A percentile compares a stretch with the other conserved stretches of the same genome.
phyloP scores from a whole-genome alignment of 2,888 invertebrate genomes.

The Agrotis segetum region DNA sequence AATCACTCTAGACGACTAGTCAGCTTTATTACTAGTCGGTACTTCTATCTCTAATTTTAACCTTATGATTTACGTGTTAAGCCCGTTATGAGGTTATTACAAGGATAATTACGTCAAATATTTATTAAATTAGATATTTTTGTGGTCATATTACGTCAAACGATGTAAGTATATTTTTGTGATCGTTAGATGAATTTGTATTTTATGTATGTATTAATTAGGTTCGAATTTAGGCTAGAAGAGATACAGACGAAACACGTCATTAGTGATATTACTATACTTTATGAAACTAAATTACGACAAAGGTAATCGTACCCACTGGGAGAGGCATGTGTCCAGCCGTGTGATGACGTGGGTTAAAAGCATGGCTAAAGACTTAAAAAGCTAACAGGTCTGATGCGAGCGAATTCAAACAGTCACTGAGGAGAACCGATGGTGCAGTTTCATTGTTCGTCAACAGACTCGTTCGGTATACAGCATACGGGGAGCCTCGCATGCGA shows the following conservation, averaged over 20 bases:
- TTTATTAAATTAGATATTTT: background rate
- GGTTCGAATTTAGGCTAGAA: background rate
- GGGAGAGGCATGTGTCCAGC: background rate
- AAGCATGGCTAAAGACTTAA: too few species aligned
- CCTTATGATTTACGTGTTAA: slow-evolving; percentile 31
- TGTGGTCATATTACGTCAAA: background rate
- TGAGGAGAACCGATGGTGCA: too few species aligned
- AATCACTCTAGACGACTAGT: too few species aligned
- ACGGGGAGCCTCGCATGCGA: too few species aligned
- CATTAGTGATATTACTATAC: background rate
- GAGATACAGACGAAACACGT: background rate
- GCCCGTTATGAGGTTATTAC: slow-evolving; percentile 15
- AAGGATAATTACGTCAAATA: slow-evolving; percentile 34
- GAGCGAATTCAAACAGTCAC: too few species aligned
- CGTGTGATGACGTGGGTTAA: background rate
- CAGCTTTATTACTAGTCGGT: too few species aligned
- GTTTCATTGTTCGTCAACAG: too few species aligned
- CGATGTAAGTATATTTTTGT: too few species aligned
- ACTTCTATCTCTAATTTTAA: slow-evolving; percentile 7
- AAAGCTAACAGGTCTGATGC: too few species aligned
- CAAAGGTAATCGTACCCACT: background rate
- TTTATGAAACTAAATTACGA: background rate
- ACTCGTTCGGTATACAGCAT: too few species aligned
- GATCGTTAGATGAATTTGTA: slow-evolving; percentile 1
- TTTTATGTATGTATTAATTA: background rate